Evolutionary conservation across 2,113 vertebrate species (phyloP).

Genomic region (Oceanodroma tethys): DNA sequence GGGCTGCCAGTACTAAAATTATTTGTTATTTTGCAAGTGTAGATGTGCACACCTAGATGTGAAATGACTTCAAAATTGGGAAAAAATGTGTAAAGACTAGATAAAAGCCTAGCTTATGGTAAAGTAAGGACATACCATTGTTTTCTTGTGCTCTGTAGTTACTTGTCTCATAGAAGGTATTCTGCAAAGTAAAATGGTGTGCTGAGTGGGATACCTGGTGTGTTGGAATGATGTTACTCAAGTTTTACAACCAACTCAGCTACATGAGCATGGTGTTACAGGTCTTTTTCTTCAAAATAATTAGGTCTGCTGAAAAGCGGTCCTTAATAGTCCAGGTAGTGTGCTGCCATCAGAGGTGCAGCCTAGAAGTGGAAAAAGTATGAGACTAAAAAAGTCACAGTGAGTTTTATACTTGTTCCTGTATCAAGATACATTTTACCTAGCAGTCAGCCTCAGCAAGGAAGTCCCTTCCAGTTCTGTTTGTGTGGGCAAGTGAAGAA

Average conservation of each 20-base stretch:
- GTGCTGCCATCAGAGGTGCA: neutral
- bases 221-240: neutral
- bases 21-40: neutral
- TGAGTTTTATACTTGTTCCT: neutral
- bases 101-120: neutral
- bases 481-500: neutral
- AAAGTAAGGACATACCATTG: neutral
- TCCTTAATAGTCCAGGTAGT: neutral
- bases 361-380: neutral
- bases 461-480: neutral
- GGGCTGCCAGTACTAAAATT: neutral
- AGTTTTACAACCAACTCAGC: neutral
- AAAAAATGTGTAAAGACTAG: neutral
- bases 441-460: neutral
- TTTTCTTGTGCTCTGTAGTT: neutral
- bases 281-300: neutral
- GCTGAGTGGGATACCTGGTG: neutral
- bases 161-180: neutral
- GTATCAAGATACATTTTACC: neutral
- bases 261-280: neutral
- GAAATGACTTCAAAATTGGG: neutral
- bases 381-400: neutral
- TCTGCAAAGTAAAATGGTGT: neutral
- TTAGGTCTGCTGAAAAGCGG: neutral
- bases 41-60: neutral